phyloP scores from a whole-genome alignment of 64 coral and sea anemone genomes.

The Cladopsammia gracilis region DNA sequence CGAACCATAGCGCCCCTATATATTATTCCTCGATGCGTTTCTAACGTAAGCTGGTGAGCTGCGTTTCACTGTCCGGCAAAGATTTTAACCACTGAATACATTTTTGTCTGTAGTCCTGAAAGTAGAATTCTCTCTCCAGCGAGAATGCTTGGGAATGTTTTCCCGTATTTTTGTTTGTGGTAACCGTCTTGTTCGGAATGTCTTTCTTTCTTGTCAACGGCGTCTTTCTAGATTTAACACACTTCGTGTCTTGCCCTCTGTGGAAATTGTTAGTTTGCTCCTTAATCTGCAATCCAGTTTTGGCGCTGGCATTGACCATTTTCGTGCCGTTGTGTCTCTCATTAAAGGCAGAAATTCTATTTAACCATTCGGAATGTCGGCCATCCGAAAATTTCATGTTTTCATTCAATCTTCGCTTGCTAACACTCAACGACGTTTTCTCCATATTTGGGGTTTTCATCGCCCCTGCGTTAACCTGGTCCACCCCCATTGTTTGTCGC shows the following conservation, averaged over 20 bases:
- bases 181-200: background rate
- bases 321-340: background rate
- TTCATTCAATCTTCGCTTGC: background rate
- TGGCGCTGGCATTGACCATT: background rate
- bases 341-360: background rate
- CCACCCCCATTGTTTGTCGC: background rate
- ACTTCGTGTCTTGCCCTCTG: background rate
- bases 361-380: background rate
- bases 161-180: background rate
- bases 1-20: too few relatives aligned
- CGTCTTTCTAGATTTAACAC: background rate
- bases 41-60: background rate
- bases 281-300: background rate
- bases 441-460: slow-evolving; percentile 6
- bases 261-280: background rate
- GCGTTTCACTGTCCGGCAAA: background rate
- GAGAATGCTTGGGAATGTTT: background rate
- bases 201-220: background rate
- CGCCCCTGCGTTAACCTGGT: background rate
- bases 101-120: slow-evolving; percentile 45
- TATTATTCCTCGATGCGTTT: background rate
- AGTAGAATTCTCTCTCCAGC: background rate
- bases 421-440: background rate
- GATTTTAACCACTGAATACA: slow-evolving; percentile 51
- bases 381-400: background rate